phyloP scores from a whole-genome alignment of 1,140 invertebrate species.

The Procambarus virginalis region DNA sequence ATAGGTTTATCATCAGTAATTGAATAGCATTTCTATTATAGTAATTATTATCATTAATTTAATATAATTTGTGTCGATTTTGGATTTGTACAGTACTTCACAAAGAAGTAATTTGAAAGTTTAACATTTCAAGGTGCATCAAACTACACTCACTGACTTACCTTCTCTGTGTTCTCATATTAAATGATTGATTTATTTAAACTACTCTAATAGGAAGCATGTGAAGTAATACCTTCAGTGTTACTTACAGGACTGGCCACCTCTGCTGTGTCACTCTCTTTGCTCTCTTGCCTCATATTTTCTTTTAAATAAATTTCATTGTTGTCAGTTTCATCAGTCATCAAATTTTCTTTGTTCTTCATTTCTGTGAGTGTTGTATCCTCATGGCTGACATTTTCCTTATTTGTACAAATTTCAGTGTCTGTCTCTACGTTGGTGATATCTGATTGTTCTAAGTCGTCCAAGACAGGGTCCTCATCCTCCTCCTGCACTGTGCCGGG shows the following conservation, averaged over 20 bases:
- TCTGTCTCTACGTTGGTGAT: not conserved
- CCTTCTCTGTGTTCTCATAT: not conserved
- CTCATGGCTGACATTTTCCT: not conserved
- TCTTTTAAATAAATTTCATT: constrained; percentile 27
- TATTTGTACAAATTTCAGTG: constrained; percentile 1
- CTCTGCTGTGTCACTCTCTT: constrained; percentile 57
- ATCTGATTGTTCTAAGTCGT: constrained; percentile 36
- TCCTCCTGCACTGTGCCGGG: constrained; percentile 67
- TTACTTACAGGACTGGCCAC: constrained; percentile 53
- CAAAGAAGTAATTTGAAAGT: too few relatives aligned
- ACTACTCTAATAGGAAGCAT: not conserved
- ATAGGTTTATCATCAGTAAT: too few relatives aligned
- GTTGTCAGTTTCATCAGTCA: constrained; percentile 17
- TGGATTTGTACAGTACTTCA: too few relatives aligned
- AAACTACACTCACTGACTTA: not conserved
- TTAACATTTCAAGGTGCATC: too few relatives aligned
- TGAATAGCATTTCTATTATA: too few relatives aligned
- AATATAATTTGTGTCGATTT: too few relatives aligned
- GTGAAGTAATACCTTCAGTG: not conserved
- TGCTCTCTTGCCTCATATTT: constrained; percentile 42
- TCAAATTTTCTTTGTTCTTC: constrained; percentile 19
- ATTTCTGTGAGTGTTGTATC: not conserved
- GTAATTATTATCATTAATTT: too few relatives aligned
- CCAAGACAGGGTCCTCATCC: constrained; percentile 70
- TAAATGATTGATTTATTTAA: not conserved